These are phyloP conservation scores for Caenorhabditis auriculariae DNA, from an alignment of 2,888 invertebrate species.

Conservation along the genomic window DNA sequence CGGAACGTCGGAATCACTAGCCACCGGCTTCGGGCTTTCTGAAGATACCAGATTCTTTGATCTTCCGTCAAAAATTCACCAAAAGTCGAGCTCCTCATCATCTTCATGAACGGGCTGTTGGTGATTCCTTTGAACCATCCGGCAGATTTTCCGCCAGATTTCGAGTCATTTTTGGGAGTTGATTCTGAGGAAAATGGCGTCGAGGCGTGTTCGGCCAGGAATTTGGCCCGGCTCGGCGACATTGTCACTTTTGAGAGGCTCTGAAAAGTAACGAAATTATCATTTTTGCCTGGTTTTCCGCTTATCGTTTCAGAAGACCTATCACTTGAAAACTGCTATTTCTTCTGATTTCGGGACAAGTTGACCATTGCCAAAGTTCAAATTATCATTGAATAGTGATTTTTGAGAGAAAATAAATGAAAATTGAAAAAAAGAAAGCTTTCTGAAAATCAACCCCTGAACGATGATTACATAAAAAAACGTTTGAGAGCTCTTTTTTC, in stretches of 20 bases:
- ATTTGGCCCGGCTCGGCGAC: slow-evolving; percentile 56
- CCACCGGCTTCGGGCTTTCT: slow-evolving; percentile 8
- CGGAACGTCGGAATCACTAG: slow-evolving; percentile 1
- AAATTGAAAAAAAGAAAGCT: neutral
- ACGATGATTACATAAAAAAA: too few species aligned
- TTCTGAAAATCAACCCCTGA: too few species aligned
- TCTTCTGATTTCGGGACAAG: too few species aligned
- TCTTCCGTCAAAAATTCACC: slow-evolving; percentile 22
- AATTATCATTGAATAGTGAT: too few species aligned
- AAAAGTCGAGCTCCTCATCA: slow-evolving; percentile 48
- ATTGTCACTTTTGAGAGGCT: slow-evolving; percentile 28
- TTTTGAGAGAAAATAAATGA: neutral
- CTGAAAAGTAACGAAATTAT: too few species aligned
- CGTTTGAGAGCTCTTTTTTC: too few species aligned
- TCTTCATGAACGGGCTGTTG: slow-evolving; percentile 54
- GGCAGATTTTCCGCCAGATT: slow-evolving; percentile 11
- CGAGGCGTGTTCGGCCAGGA: slow-evolving; percentile 50
- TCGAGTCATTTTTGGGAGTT: slow-evolving; percentile 24
- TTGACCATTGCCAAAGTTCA: too few species aligned
- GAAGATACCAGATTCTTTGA: neutral
- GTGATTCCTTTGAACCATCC: slow-evolving; percentile 55
- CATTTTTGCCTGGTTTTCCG: too few species aligned
- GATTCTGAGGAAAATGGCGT: slow-evolving; percentile 44
- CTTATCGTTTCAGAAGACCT: too few species aligned
- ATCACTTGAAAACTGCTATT: too few species aligned